Evolutionary conservation across 2,797 vertebrate genomes (phyloP).

Genomic region (Gymnoscopelus braueri): DNA sequence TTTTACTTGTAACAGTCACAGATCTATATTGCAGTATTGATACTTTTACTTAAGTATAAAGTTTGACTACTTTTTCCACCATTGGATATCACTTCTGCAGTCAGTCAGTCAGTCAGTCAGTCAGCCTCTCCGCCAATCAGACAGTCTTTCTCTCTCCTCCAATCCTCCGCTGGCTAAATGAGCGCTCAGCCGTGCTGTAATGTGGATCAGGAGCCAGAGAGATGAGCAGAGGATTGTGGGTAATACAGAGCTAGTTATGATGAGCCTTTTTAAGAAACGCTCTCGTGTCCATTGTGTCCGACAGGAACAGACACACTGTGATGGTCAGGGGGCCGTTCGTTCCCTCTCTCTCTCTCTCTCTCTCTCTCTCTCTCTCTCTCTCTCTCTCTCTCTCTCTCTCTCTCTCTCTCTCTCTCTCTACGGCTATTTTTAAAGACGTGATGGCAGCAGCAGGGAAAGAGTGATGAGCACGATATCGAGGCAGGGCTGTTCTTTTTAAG

Average conservation of each 20-base stretch:
- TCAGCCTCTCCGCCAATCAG: no score
- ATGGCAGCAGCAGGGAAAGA: constrained; percentile 10
- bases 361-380: neutral
- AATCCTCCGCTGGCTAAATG: constrained; percentile 70
- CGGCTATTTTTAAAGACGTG: constrained; percentile 24
- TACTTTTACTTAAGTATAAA: no score
- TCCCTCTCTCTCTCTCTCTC: neutral
- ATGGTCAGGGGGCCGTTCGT: constrained; percentile 16
- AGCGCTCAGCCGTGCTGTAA: constrained; percentile 72
- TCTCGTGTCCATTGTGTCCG: constrained; percentile 57
- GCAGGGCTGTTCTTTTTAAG: no score
- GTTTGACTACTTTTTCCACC: no score
- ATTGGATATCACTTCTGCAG: no score
- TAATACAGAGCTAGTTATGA: constrained; percentile 59
- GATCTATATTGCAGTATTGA: no score
- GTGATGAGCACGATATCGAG: neutral
- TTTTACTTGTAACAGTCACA: no score
- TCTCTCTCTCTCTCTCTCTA: neutral
- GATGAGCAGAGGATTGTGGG: constrained; percentile 70
- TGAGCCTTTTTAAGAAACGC: constrained; percentile 57
- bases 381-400: constrained; percentile 2
- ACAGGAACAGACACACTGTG: constrained; percentile 47
- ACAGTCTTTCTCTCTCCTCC: constrained; percentile 17
- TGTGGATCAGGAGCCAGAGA: constrained; percentile 69
- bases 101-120: no score